Evolutionary conservation across 2,797 vertebrate species (phyloP).

Genomic region (Ceyx erithaca): DNA sequence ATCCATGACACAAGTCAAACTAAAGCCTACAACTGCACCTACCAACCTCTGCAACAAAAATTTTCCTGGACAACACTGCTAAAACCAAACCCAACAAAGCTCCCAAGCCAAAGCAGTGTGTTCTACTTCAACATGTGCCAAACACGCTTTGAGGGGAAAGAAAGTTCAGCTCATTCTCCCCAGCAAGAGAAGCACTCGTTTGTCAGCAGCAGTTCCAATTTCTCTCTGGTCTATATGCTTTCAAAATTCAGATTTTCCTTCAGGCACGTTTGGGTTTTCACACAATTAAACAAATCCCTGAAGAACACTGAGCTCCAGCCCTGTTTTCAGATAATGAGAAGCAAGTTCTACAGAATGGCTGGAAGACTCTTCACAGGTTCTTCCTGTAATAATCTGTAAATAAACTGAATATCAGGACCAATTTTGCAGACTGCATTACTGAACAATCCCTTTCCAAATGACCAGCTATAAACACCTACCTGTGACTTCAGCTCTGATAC

Average conservation of each 20-base stretch:
- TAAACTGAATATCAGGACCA: not conserved
- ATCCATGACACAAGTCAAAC: not conserved
- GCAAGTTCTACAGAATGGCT: not conserved
- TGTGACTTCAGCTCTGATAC: not conserved
- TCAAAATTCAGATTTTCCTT: not conserved
- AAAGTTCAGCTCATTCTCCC: not conserved
- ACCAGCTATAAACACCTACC: not conserved
- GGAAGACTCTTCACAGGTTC: not conserved
- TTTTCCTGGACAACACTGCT: not conserved
- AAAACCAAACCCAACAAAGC: not conserved
- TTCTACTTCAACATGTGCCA: not conserved
- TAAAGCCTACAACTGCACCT: not conserved
- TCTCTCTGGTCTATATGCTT: not conserved
- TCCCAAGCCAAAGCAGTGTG: not conserved
- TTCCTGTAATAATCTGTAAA: not conserved
- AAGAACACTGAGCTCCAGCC: not conserved
- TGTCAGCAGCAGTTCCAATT: not conserved
- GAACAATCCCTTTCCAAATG: not conserved
- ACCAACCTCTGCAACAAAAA: not conserved
- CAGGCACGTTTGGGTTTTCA: not conserved
- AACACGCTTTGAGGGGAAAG: not conserved
- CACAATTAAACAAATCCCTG: not conserved
- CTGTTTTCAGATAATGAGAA: not conserved
- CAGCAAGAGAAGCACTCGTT: not conserved
- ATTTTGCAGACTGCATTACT: not conserved